Evolutionary conservation across 2,113 vertebrate species (phyloP).

Genomic region (Brienomyrus brachyistius): DNA sequence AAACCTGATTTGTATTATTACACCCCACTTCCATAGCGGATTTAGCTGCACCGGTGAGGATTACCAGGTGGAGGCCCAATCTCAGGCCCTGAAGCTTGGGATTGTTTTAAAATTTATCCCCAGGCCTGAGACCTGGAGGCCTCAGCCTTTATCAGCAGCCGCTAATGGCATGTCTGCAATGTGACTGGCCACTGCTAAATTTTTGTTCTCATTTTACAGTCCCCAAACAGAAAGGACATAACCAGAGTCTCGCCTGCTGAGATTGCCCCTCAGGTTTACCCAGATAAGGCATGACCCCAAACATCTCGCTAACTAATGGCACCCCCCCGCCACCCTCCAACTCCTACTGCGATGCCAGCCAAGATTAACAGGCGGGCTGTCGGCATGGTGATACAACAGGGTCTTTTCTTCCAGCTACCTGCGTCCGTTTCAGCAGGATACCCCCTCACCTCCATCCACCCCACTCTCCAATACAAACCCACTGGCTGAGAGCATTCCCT

Average conservation of each 20-base stretch:
- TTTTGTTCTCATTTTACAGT: neutral
- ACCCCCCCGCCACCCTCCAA: neutral
- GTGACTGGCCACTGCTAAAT: neutral
- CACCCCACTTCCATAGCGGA: neutral
- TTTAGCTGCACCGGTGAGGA: neutral
- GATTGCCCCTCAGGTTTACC: neutral
- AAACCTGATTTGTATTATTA: neutral
- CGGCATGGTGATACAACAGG: conserved; percentile 35
- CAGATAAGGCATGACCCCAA: neutral
- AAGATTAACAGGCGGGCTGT: conserved; percentile 39
- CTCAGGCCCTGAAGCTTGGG: neutral
- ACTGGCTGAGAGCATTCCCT: conserved; percentile 7
- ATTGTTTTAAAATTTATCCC: neutral
- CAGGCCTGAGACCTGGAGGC: neutral
- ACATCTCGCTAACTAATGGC: neutral
- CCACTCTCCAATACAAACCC: conserved; percentile 36
- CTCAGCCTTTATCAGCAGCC: neutral
- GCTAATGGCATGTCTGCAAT: neutral
- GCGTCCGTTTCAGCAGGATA: neutral
- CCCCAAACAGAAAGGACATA: neutral
- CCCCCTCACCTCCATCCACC: neutral
- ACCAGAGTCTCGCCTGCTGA: neutral
- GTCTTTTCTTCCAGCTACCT: conserved; percentile 30
- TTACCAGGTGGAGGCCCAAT: neutral
- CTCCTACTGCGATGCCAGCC: conserved; percentile 25